Percentiles rank a stretch among this genome's conserved stretches.
phyloP scores from a whole-genome alignment of 2,888 invertebrate species.

The Scelioninae gen. 1 region DNA sequence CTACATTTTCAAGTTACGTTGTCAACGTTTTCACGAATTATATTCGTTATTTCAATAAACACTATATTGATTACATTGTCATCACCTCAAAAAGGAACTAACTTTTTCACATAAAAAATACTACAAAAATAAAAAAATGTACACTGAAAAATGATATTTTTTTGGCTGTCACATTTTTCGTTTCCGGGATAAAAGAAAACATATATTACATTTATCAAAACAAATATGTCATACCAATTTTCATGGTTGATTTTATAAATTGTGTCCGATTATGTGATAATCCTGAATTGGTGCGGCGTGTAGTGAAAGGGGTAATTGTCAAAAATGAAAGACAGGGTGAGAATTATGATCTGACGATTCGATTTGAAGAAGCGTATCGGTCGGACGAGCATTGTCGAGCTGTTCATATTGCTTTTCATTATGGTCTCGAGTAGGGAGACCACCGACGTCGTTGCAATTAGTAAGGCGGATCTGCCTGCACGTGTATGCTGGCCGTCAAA shows the following conservation, averaged over 20 bases:
- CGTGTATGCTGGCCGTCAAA: slow-evolving; percentile 74
- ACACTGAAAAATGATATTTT: no score
- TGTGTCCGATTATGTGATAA: slow-evolving; percentile 50
- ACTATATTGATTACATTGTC: no score
- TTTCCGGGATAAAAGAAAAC: neutral
- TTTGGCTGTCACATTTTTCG: neutral
- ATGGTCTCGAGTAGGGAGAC: slow-evolving; percentile 77
- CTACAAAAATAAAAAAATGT: no score
- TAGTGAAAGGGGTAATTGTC: slow-evolving; percentile 38
- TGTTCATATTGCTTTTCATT: slow-evolving; percentile 80
- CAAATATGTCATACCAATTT: neutral
- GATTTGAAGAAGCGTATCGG: slow-evolving; percentile 72
- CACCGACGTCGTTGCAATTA: slow-evolving; percentile 82
- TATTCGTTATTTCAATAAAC: no score
- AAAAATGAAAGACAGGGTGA: slow-evolving; percentile 65
- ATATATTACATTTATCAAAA: slow-evolving; percentile 15
- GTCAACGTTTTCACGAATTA: neutral
- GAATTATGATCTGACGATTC: slow-evolving; percentile 70
- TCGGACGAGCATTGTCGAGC: slow-evolving; percentile 69
- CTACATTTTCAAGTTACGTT: neutral
- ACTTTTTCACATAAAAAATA: no score
- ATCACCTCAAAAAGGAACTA: no score
- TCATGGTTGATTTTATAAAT: slow-evolving; percentile 43
- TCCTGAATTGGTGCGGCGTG: slow-evolving; percentile 22
- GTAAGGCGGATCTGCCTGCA: slow-evolving; percentile 80